Base-by-base conservation (phyloP, 2,888 invertebrate genomes). In the Drosophila prolongata region DNA sequence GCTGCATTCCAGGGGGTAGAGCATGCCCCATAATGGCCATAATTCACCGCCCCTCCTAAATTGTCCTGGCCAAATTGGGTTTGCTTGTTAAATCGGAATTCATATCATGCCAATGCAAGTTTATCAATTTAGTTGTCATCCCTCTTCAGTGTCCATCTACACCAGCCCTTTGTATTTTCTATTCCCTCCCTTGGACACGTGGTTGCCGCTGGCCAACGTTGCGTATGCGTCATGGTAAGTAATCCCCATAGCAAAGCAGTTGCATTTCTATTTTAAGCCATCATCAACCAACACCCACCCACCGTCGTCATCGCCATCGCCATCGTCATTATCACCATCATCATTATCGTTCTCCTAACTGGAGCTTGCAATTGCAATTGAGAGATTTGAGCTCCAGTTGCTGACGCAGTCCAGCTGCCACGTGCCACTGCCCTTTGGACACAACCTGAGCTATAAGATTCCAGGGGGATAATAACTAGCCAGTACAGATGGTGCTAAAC, bases 221-320 rank as follows among this genome's bases (percentile, higher is more conserved):
- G 65, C 76, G 68, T 71, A 73, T 87, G 65, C 73, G 78, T 87
- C 66, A 62, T 49, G 61, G 16, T 24, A 80, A 44, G 24, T 69
- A 67, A 42, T 54, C 34, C 42, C 44, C 65, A 61, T 55, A 13
- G 30, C 6, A 58, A 57, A 66, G 60, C 57, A 62, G 49, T 54
- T 60, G 43, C 61, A 13, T 61, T 68, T 58, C 50, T 55, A 44
- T 61, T 65, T 52, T n/a, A 27, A 14, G 44, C 52, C 61, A 64
- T 43, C 58, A 30, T 57, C 44, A 44, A 16, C 44, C 37, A 42
- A 35, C 27, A 34, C 24, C 44, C 24, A 16, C 19, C 27, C 52
- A 30, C 11, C 42, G 11, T 14, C n/a, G 24, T 11, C 40, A 37
- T 14, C 14, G 5, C 10, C 42, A 37, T 14, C 40, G 5, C 5